Evolutionary conservation across 23 tunicate species (phyloP).

Genomic region (Styela plicata): DNA sequence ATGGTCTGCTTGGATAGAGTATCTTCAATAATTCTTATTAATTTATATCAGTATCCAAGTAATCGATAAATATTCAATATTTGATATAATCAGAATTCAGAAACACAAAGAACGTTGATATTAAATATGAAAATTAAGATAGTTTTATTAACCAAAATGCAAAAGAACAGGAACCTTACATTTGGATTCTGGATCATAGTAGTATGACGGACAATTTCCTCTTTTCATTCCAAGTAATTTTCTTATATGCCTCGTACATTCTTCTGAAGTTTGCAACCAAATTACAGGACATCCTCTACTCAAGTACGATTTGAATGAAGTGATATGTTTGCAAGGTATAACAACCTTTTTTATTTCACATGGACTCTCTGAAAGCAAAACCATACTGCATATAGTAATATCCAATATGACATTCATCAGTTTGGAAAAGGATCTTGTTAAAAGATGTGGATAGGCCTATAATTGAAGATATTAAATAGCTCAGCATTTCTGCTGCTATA

Average conservation of each 20-base stretch:
- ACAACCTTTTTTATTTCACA: not conserved
- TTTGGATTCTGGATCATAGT: constrained; percentile 29
- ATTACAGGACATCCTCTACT: constrained; percentile 17
- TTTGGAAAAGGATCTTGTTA: too few species aligned
- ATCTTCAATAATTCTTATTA: too few species aligned
- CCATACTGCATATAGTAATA: not conserved
- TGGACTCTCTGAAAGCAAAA: not conserved
- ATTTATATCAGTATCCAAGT: too few species aligned
- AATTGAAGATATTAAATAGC: too few species aligned
- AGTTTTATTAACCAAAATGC: not conserved
- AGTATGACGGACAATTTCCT: not conserved
- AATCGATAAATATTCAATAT: too few species aligned
- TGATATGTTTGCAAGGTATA: constrained; percentile 11
- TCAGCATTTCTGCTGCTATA: too few species aligned
- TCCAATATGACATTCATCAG: not conserved
- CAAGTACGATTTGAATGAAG: constrained; percentile 2
- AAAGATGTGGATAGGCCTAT: too few species aligned
- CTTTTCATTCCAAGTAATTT: constrained; percentile 1
- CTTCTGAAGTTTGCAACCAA: constrained; percentile 18
- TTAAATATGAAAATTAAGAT: not conserved
- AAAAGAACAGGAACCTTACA: not conserved
- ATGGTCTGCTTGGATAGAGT: too few species aligned
- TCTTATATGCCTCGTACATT: not conserved
- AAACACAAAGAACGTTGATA: too few species aligned
- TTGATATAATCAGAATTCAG: too few species aligned